Evolutionary conservation across 53 echinoderm and acorn worm genomes (phyloP), one percentile per base, ranked within the genome.

Genomic region (Mesocentrotus franciscanus): DNA sequence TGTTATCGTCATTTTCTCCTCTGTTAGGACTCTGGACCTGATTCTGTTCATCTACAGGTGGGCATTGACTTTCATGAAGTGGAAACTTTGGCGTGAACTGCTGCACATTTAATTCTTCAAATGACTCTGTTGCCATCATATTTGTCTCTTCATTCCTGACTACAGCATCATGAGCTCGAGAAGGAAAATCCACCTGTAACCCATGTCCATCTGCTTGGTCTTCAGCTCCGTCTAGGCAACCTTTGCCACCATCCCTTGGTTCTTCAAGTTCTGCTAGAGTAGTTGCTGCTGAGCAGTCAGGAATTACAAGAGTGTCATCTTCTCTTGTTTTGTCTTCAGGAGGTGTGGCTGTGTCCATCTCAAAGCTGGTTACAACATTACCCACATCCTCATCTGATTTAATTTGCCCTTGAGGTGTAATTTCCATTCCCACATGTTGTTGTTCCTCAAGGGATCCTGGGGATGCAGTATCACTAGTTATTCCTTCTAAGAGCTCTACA

Each of bases 131-230:
- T 58, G 57, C 4, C n/a, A 22, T 58, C 87, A 11, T 58, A 58
- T 15, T 58, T 58, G 57, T 58, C 27, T 87, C 59, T 58, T 87
- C 85, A 56, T 15, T 24, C 56, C 10, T 0, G 56, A 55, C 26
- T 22, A 26, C 4, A 10, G 56, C 58, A 58, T 26, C 57, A 27
- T 24, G 22, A 49, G 39, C 0, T 35, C 11, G 59, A 87, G 58
- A 58, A 56, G 14, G 56, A 87, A n/a, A 22, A 22, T 87, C 1
- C 26, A 56, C 13, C n/a, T 87, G 26, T 27, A 27, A 58, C 57
- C 87, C 57, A 87, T 58, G 27, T 58, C 87, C 87, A 87, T 87
- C 87, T 87, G 58, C 58, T 58, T 87, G 87, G 87, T 87, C 87
- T 58, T 87, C 57, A 87, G 58, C 26, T 27, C 29, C 58, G 12